Evolutionary conservation across 1,140 invertebrate species (phyloP).

Genomic region (Ylistrum balloti): DNA sequence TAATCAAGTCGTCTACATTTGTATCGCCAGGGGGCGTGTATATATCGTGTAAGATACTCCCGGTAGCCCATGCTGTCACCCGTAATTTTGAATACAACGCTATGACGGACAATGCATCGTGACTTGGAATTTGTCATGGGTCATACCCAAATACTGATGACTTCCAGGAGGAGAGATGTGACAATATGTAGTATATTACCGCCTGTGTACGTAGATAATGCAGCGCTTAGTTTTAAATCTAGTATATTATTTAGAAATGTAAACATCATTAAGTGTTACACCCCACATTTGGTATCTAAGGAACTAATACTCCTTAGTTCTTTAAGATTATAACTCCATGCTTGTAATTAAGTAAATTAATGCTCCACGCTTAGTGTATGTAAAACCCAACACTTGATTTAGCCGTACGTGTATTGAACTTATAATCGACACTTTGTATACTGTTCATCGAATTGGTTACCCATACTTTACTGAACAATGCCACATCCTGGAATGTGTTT

Average conservation of each 20-base stretch:
- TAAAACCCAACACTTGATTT: no score
- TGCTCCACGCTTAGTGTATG: no score
- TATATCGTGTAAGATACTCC: neutral
- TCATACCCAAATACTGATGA: neutral
- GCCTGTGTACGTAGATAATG: neutral
- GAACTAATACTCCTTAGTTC: no score
- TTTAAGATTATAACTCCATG: no score
- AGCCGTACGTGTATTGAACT: no score
- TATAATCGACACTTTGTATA: no score
- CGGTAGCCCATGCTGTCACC: neutral
- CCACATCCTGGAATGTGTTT: no score
- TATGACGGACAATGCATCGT: neutral
- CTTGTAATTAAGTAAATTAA: no score
- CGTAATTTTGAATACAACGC: neutral
- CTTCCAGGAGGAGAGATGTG: neutral
- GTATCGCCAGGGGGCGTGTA: neutral
- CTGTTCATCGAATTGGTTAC: no score
- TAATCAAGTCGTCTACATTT: neutral
- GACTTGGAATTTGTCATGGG: neutral
- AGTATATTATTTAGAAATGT: neutral
- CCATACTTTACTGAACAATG: no score
- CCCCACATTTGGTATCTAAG: no score
- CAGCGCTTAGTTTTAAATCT: neutral
- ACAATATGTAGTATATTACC: neutral
- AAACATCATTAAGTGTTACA: no score